A percentile compares a stretch with the other conserved stretches of the same genome.
phyloP scores from a whole-genome alignment of 2,113 vertebrate genomes.

The Promerops cafer region DNA sequence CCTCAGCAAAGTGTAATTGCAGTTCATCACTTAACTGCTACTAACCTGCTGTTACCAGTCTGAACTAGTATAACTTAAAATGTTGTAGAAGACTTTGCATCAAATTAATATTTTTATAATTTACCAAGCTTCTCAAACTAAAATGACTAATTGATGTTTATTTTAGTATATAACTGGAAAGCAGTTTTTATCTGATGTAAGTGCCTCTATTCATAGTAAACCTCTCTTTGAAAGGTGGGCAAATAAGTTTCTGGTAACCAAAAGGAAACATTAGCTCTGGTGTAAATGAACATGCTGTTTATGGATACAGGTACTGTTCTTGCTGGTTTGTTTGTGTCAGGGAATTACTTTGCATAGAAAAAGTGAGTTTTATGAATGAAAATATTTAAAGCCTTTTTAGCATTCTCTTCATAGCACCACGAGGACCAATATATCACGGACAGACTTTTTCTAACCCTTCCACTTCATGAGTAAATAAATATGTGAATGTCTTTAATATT shows the following conservation, averaged over 20 bases:
- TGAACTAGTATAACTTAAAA: conserved; percentile 61
- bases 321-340: neutral
- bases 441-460: conserved; percentile 12
- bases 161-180: conserved; percentile 52
- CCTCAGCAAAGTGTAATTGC: conserved; percentile 56
- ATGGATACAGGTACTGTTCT: conserved; percentile 6
- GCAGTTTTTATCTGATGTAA: conserved; percentile 27
- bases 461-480: conserved; percentile 42
- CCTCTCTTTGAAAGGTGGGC: conserved; percentile 54
- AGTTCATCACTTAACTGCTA: conserved; percentile 72
- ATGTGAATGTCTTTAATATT: conserved; percentile 40
- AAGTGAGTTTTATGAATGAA: neutral
- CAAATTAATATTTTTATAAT: conserved; percentile 28
- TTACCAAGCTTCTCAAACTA: conserved; percentile 51
- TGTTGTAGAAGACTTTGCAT: conserved; percentile 34
- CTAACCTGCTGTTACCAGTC: conserved; percentile 71
- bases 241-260: conserved; percentile 2
- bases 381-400: neutral
- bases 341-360: neutral
- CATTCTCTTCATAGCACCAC: neutral
- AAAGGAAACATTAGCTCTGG: neutral
- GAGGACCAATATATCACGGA: neutral
- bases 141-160: conserved; percentile 67
- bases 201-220: conserved; percentile 29
- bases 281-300: neutral